Evolutionary conservation across 2,888 invertebrate genomes (phyloP), one percentile per base, ranked within the genome.

Genomic region (Acanthosepion lycidas): DNA sequence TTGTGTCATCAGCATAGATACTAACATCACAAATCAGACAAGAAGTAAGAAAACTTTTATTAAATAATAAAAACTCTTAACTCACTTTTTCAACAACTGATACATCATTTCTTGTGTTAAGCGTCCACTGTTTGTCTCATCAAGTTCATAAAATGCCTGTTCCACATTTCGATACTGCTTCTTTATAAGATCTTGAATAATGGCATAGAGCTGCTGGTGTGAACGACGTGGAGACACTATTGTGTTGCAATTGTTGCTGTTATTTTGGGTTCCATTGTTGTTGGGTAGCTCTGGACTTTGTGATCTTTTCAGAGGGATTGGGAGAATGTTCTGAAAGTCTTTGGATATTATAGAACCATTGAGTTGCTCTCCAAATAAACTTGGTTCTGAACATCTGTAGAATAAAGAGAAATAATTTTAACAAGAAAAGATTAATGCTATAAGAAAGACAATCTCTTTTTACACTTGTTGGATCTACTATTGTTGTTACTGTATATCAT

Each of bases 91-190:
- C 18, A 97, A 95, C 6, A 97, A 96, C 91, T 97, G 96, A 95
- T 96, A 97, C 97, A 97, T 97, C 95, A 96, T 96, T 95, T 97
- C 97, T 95, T 97, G 97, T 42, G 97, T 96, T 94, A 97, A 95
- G 59, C 97, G 95, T 92, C 96, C 96, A 1, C 97, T 96, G 95
- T 97, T 97, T n/a, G 95, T 95, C 95, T 97, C 97, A 95, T 97
- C 97, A 93, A 97, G 94, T 51, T 97, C 97, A 78, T 96, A 96
- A 96, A 97, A 97, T 18, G 95, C 95, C 33, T 96, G 95, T 95
- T 97, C 97, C 4, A 97, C 96, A 49, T 97, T 96, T 95, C 96
- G 97, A 95, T 96, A 97, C 53, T 96, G 94, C 59, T 95, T 95
- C 91, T 95, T 96, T 95, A 97, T 95, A 93, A 97, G 95, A 91